Base-by-base conservation (phyloP, 2,113 vertebrate genomes). In the Dendrocopos noguchii region DNA sequence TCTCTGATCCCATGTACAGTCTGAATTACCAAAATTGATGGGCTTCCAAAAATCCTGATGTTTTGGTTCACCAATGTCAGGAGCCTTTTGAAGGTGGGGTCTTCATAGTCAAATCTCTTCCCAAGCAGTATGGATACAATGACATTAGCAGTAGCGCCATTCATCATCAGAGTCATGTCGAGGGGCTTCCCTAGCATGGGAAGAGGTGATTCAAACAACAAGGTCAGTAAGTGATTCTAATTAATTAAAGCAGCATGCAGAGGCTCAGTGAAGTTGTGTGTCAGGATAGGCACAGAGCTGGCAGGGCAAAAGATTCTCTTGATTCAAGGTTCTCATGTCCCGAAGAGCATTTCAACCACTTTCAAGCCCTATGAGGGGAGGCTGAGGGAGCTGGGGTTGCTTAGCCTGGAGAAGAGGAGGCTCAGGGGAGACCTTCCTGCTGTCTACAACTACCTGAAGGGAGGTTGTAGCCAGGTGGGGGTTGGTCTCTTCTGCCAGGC, bases 71-170 rank as follows among this genome's bases (percentile, higher is more conserved):
- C 12, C 28, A 66, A 11, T 66, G 18, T 20, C 64, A 66, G 39
- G 18, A 66, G 64, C 39, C 39, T 66, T 66, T 31, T 66, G 64
- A 66, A 66, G 63, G 16, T 91, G n/a, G 89, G 31, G 44, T 97
- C 95, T 50, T 96, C 47, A 55, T 97, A 96, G 31, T 97, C 93
- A 93, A 97, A 97, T 18, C 90, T 57, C 80, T 98, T 96, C 47
- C 97, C 97, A 75, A 97, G 36, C 74, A 98, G n/a, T 55, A 97
- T 90, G 5, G 96, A 96, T 27, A 96, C 97, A 70, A 97, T 97
- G 61, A 97, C 90, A 9, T 98, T 97, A 68, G 96, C 94, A 46
- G 96, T 91, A 20, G 96, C 94, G 72, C 80, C 81, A 25, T 94
- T 96, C 46, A 96, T 86, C 9, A 94, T 67, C 63, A 64, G 95